These are phyloP conservation scores for Rhinatrema bivittatum DNA, from an alignment of 2,797 vertebrate species.

Conservation along the genomic window DNA sequence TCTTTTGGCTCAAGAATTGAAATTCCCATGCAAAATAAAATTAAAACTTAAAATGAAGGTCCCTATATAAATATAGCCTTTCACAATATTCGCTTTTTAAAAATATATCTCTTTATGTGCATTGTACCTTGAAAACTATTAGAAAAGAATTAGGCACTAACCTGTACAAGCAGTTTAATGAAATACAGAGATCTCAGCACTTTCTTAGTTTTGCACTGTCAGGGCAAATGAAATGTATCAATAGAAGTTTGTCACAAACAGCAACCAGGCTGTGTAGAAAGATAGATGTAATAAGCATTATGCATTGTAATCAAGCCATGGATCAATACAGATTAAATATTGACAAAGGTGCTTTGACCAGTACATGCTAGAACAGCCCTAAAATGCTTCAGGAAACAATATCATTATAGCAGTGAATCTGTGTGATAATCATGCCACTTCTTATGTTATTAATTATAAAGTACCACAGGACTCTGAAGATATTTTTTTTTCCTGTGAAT, in stretches of 20 bases:
- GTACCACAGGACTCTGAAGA: background rate
- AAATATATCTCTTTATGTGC: no score
- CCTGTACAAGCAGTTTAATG: background rate
- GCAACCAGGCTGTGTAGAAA: slow-evolving; percentile 16
- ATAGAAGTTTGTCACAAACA: slow-evolving; percentile 21
- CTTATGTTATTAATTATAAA: slow-evolving; percentile 4
- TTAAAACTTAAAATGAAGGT: no score
- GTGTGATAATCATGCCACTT: background rate
- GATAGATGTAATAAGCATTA: slow-evolving; percentile 21
- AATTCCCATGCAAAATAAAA: no score
- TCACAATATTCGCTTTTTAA: no score
- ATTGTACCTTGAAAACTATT: no score
- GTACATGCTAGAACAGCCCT: background rate
- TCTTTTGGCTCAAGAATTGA: no score
- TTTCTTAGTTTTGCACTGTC: slow-evolving; percentile 14
- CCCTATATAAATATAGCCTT: no score
- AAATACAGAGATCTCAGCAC: slow-evolving; percentile 19
- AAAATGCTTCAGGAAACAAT: slow-evolving; percentile 15
- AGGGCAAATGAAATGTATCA: slow-evolving; percentile 19
- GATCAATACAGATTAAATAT: slow-evolving; percentile 40
- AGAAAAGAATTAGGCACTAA: no score
- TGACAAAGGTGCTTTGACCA: slow-evolving; percentile 20
- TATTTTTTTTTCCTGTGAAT: slow-evolving; percentile 15
- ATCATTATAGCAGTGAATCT: slow-evolving; percentile 7
- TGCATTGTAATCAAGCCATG: slow-evolving; percentile 14